Evolutionary conservation across 2,113 vertebrate species (phyloP).

Genomic region (Stercorarius parasiticus): DNA sequence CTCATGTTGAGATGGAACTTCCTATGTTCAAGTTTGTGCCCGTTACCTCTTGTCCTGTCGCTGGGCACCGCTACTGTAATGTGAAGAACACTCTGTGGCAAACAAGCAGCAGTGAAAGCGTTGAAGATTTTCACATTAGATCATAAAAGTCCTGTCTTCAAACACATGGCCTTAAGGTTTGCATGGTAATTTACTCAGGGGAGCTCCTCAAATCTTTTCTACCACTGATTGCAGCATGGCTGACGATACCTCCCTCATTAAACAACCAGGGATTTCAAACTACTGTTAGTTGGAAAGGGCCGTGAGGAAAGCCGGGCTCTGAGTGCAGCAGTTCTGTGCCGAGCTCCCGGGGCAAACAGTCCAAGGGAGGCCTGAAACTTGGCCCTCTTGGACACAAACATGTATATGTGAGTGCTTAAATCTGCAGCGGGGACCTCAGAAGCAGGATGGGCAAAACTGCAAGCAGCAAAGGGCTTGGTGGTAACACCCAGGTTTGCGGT

Average conservation of each 20-base stretch:
- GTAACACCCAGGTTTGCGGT: background rate
- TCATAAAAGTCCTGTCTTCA: background rate
- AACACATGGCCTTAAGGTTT: background rate
- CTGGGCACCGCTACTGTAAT: background rate
- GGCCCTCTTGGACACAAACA: accelerated
- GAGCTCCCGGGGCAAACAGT: background rate
- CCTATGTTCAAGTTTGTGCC: no score
- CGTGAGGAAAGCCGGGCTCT: background rate
- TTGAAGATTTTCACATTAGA: background rate
- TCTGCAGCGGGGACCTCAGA: background rate
- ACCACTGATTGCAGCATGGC: background rate
- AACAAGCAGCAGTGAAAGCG: background rate
- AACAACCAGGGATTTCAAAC: background rate
- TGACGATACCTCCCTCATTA: background rate
- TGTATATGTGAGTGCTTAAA: background rate
- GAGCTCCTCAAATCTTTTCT: background rate
- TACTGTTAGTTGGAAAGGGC: background rate
- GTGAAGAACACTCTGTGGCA: background rate
- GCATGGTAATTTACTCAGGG: background rate
- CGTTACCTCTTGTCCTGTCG: no score
- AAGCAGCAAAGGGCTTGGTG: background rate
- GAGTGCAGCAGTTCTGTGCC: accelerated
- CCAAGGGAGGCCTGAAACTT: background rate
- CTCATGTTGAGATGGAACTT: no score
- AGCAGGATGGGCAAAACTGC: background rate